Evolutionary conservation across 2,888 invertebrate species (phyloP).

Genomic region (Drosophila demipolita): DNA sequence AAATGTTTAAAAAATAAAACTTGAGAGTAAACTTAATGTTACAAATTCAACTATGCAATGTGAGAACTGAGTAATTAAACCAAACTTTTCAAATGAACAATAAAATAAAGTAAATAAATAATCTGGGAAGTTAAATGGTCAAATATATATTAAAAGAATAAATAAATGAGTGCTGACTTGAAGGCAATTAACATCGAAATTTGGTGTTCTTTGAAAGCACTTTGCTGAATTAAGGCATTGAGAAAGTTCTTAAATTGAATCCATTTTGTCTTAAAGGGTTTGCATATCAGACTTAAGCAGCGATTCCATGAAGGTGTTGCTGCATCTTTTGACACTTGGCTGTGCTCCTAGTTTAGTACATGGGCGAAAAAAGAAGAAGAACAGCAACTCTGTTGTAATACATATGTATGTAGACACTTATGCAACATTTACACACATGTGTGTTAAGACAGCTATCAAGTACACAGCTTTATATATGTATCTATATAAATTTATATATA

Average conservation of each 20-base stretch:
- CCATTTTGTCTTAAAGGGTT: neutral
- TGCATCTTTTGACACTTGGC: neutral
- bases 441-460: neutral
- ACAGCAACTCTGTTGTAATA: neutral
- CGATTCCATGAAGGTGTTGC: neutral
- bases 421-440: constrained; percentile 2
- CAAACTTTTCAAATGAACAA: neutral
- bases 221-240: neutral
- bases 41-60: neutral
- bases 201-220: neutral
- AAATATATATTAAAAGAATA: neutral
- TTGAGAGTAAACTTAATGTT: neutral
- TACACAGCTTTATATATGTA: neutral
- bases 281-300: neutral
- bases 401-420: constrained; percentile 3
- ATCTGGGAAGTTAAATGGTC: neutral
- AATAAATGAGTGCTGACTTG: neutral
- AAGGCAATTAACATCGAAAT: neutral
- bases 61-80: neutral
- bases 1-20: neutral
- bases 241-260: no score
- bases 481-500: neutral
- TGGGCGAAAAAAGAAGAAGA: neutral
- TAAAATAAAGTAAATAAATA: neutral
- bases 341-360: neutral